Conservation (phyloP, 2,113 vertebrate species). For the Acanthochromis polyacanthus region DNA sequence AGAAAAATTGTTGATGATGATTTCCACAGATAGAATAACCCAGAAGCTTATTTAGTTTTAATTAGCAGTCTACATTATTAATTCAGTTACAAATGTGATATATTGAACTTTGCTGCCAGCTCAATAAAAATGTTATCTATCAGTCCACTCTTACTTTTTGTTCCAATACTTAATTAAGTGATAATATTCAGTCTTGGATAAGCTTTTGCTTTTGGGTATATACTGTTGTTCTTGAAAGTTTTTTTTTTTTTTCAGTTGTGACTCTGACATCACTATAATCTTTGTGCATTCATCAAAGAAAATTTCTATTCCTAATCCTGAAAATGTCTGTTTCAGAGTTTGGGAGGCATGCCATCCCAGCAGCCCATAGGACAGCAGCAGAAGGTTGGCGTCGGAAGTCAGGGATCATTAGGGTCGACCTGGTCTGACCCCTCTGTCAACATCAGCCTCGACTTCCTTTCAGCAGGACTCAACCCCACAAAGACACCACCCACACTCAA, state of each 20-base stretch:
- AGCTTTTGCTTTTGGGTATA: too few relatives aligned
- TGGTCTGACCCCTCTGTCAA: constrained; percentile 99
- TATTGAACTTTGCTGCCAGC: too few relatives aligned
- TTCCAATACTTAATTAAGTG: too few relatives aligned
- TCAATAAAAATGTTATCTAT: too few relatives aligned
- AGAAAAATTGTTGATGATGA: neutral
- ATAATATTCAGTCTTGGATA: too few relatives aligned
- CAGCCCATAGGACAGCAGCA: constrained; percentile 77
- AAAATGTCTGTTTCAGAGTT: constrained; percentile 75
- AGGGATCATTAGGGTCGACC: constrained; percentile 90
- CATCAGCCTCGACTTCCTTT: constrained; percentile 98
- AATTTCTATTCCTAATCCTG: too few relatives aligned
- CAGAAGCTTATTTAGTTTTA: too few relatives aligned
- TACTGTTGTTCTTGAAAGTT: neutral
- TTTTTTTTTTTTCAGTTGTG: neutral
- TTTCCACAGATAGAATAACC: too few relatives aligned
- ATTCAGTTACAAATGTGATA: too few relatives aligned
- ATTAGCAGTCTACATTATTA: too few relatives aligned
- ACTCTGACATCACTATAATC: too few relatives aligned
- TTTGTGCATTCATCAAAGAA: neutral
- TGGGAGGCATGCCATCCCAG: constrained; percentile 88
- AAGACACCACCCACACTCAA: constrained; percentile 96
- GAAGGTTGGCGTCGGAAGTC: constrained; percentile 87
- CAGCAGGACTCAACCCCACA: constrained; percentile 93
- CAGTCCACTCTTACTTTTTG: too few relatives aligned